These are phyloP conservation scores for Pipistrellus nathusii DNA, from an alignment of 2,797 vertebrate species.

Conservation along the genomic window DNA sequence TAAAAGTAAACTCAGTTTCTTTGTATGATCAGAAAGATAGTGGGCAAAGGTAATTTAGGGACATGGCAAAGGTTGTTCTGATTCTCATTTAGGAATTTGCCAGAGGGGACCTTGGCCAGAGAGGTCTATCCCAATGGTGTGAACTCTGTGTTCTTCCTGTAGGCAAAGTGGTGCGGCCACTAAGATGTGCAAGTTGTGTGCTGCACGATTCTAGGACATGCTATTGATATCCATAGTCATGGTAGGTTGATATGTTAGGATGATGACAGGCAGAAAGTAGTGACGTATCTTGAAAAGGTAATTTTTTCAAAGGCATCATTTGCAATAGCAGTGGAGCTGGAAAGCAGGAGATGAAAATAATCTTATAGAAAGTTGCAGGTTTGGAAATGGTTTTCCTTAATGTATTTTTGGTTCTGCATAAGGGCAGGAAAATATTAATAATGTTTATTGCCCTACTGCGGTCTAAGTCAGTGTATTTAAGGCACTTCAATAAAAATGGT, in stretches of 20 bases:
- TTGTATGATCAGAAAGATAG: not conserved
- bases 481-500: not conserved
- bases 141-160: not conserved
- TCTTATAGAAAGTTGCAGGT: not conserved
- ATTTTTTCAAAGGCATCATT: not conserved
- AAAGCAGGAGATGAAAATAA: not conserved
- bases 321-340: not conserved
- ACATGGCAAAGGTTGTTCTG: not conserved
- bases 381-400: constrained; percentile 28
- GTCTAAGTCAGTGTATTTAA: not conserved
- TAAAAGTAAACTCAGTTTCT: constrained; percentile 29
- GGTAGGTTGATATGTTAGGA: not conserved
- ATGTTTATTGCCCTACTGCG: not conserved
- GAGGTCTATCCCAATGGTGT: not conserved
- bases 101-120: not conserved
- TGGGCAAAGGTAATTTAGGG: not conserved
- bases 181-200: not conserved
- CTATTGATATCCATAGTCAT: fast-evolving
- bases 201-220: not conserved
- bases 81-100: not conserved
- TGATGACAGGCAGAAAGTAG: not conserved
- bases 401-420: not conserved
- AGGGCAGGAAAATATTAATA: not conserved
- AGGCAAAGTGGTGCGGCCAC: not conserved
- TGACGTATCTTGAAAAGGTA: not conserved